Percentiles rank a stretch among this genome's conserved stretches.
phyloP scores from a whole-genome alignment of 2,113 vertebrate species.

The Panthera leo region DNA sequence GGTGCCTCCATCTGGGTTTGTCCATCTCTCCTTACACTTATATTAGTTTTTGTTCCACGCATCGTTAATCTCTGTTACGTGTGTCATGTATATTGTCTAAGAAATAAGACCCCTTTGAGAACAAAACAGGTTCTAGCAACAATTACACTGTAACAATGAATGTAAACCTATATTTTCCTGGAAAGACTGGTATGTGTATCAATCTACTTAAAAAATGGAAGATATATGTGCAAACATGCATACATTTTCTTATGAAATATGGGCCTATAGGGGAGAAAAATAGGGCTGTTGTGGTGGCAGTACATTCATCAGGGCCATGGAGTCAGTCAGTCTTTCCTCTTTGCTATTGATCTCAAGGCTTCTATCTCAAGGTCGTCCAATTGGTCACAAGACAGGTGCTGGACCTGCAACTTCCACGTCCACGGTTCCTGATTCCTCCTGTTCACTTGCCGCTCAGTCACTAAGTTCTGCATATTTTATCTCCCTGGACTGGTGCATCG shows the following conservation, averaged over 20 bases:
- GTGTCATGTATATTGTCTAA: not conserved
- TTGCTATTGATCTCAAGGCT: not conserved
- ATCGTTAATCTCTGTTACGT: not conserved
- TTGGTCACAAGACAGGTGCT: not conserved
- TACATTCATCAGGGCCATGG: not conserved
- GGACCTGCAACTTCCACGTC: not conserved
- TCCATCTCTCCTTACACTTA: not conserved
- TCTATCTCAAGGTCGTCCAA: not conserved
- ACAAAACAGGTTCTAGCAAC: not conserved
- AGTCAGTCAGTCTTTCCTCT: not conserved
- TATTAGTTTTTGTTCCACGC: not conserved
- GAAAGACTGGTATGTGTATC: not conserved
- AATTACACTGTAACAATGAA: not conserved
- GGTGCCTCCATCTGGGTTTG: not conserved
- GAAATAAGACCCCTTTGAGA: not conserved
- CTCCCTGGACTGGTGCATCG: not conserved
- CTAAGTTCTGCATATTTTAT: not conserved
- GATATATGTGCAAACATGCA: no score
- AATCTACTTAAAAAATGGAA: not conserved
- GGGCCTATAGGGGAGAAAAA: not conserved
- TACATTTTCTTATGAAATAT: not conserved
- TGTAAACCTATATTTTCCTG: not conserved
- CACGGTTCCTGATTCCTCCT: not conserved
- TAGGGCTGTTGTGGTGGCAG: no score
- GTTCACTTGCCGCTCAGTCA: not conserved